Evolutionary conservation across 1,140 invertebrate genomes (phyloP).

Genomic region (Papilio polytes): DNA sequence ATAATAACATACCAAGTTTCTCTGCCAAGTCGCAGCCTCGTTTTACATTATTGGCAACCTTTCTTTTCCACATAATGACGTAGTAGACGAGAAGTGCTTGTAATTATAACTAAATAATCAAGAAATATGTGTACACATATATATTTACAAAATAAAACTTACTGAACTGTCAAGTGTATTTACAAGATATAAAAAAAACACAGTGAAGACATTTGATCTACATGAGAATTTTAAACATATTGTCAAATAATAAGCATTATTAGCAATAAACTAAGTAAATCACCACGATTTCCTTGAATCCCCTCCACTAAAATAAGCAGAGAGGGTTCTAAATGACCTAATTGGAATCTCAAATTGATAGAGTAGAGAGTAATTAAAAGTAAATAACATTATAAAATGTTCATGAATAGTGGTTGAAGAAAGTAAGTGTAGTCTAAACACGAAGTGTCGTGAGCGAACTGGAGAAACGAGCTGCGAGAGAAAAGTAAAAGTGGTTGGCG

Average conservation of each 20-base stretch:
- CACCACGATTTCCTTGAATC: not conserved
- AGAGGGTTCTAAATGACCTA: not conserved
- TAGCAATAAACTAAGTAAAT: not conserved
- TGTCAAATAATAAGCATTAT: not conserved
- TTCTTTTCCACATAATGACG: not conserved
- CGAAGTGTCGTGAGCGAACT: slow-evolving; percentile 38
- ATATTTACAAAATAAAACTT: too few species aligned
- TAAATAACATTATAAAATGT: not conserved
- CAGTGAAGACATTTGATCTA: too few species aligned
- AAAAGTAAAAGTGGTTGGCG: slow-evolving; percentile 79
- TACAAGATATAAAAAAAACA: too few species aligned
- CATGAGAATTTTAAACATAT: too few species aligned
- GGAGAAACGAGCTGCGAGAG: slow-evolving; percentile 57
- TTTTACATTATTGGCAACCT: slow-evolving; percentile 24
- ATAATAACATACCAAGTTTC: slow-evolving; percentile 24
- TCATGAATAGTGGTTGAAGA: not conserved
- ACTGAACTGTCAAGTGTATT: too few species aligned
- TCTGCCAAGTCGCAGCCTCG: slow-evolving; percentile 20
- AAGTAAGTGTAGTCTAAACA: slow-evolving; percentile 22
- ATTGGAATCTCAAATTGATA: not conserved
- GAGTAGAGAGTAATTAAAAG: not conserved
- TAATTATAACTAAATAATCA: not conserved
- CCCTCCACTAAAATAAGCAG: not conserved
- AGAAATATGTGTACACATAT: not conserved
- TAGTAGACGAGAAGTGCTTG: not conserved